phyloP scores from a whole-genome alignment of 2,113 vertebrate genomes.

The Daubentonia madagascariensis region DNA sequence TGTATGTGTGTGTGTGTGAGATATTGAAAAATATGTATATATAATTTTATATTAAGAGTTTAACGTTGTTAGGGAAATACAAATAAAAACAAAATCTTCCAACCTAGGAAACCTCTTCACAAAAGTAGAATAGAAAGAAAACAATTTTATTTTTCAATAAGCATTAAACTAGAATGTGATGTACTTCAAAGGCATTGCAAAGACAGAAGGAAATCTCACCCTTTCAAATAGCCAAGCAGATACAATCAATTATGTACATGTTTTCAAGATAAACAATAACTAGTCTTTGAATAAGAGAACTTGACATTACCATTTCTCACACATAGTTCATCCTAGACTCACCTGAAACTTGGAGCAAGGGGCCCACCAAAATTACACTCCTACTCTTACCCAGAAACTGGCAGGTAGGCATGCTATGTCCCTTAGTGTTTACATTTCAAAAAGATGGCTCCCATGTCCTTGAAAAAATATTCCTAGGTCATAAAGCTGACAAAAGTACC shows the following conservation, averaged over 20 bases:
- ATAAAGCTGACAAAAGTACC: not conserved
- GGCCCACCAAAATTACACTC: not conserved
- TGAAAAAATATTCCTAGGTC: not conserved
- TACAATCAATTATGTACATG: not conserved
- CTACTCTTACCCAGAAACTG: not conserved
- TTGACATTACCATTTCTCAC: not conserved
- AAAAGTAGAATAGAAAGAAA: not conserved
- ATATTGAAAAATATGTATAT: not conserved
- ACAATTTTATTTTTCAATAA: not conserved
- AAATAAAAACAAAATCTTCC: not conserved
- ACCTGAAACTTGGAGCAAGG: not conserved
- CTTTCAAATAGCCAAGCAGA: not conserved
- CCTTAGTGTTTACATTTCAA: not conserved
- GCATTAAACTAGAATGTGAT: not conserved
- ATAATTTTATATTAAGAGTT: not conserved
- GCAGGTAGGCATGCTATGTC: not conserved
- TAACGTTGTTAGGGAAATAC: not conserved
- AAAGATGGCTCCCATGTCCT: not conserved
- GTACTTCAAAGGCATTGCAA: not conserved
- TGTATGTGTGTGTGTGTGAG: not conserved
- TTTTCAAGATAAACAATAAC: conserved; percentile 11
- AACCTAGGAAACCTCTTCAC: not conserved
- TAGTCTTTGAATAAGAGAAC: not conserved
- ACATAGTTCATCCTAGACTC: not conserved
- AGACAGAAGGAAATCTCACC: not conserved